Conservation (phyloP, 2,113 vertebrate species). For the Nothoprocta pentlandii region DNA sequence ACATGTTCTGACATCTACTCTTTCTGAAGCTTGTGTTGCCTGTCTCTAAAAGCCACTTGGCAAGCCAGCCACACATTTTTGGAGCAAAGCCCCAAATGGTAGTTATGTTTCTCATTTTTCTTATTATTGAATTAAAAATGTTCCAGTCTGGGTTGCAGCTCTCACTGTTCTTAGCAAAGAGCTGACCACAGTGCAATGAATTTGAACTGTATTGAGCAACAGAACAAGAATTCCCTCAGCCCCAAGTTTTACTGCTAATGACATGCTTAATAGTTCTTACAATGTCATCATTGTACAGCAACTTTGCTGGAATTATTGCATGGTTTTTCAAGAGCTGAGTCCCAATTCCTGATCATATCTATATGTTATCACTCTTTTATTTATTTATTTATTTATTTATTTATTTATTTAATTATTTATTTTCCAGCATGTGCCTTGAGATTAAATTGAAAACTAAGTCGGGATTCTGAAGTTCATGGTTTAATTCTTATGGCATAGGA, state of each 20-base stretch:
- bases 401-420: background rate
- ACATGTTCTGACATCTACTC: background rate
- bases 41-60: background rate
- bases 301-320: background rate
- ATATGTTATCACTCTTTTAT: background rate
- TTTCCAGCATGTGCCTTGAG: background rate
- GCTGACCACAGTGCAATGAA: background rate
- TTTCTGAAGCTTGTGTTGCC: background rate
- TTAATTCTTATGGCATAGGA: background rate
- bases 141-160: background rate
- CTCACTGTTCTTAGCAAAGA: background rate
- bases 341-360: background rate
- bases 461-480: background rate
- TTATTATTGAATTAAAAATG: background rate
- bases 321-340: background rate
- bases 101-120: background rate
- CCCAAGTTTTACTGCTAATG: background rate
- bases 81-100: background rate
- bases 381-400: too few species aligned
- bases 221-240: background rate
- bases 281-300: background rate
- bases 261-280: background rate
- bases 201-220: background rate
- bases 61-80: background rate
- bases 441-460: background rate